Evolutionary conservation across 2,113 vertebrate species (phyloP), one percentile per base, ranked within the genome.

Genomic region (Indicator maculatus): DNA sequence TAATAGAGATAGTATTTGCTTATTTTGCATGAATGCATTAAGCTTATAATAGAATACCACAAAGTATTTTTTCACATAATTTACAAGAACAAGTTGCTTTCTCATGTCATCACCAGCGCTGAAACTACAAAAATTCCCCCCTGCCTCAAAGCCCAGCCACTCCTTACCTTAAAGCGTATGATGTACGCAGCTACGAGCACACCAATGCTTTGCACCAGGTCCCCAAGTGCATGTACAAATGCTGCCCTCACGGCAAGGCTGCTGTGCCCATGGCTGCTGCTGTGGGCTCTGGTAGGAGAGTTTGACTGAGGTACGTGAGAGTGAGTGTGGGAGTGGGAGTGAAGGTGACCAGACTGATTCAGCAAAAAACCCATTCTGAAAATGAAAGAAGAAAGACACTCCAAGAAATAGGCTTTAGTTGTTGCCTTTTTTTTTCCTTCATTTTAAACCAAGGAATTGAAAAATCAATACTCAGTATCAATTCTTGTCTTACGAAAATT

Each of bases 311-410:
- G 92, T 12, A 96, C 73, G 0, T 97, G 98, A 18, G 98, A 93
- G 36, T 98, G 98, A 55, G 94, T 24, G 64, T 97, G 98, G 31
- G 98, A 97, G 75, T 99, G 99, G 39, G 98, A 98, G 93, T 99
- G 99, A 36, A 98, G 97, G 96, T 99, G 99, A 66, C 99, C 98
- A 3, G 98, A 98, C 6, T 99, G 99, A 93, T 99, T 99, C 96
- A 99, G 98, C 88, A 99, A 96, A 97, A 99, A 99, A 26, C 99
- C 99, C 99, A 99, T 99, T 98, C 99, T 99, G 98, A 80, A 96
- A 96, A 47, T 3, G 79, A 83, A 86, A 88, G 74, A 33, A 83
- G 70, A 90, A 61, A 70, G 91, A 87, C 20, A 70, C 13, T 77
- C n/a, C 23, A 74, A 77, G 72, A 64, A 80, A 76, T 3, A 39